Percentiles rank a stretch among this genome's conserved stretches.
Evolutionary conservation across 2,113 vertebrate species (phyloP).

Genomic region (Rhinolophus ferrumequinum): DNA sequence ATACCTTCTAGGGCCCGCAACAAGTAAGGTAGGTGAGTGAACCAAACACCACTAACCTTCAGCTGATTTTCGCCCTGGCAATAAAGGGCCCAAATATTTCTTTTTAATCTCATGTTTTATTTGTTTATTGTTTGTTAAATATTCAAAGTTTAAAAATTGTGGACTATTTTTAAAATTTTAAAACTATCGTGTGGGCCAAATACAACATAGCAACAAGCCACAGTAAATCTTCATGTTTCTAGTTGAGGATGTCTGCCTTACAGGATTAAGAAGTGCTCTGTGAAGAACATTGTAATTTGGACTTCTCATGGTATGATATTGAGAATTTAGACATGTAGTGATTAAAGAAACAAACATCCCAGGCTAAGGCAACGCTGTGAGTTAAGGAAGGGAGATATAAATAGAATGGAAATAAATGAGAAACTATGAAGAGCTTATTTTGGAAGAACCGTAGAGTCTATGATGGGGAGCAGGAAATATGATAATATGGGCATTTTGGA

Average conservation of each 20-base stretch:
- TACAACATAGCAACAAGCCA: neutral
- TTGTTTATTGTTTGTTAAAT: neutral
- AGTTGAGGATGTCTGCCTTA: neutral
- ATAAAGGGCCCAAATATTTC: neutral
- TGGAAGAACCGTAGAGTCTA: neutral
- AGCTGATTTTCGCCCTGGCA: neutral
- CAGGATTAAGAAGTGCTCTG: neutral
- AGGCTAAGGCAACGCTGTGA: neutral
- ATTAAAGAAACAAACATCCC: neutral
- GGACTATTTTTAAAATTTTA: neutral
- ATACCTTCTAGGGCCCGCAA: neutral
- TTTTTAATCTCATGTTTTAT: neutral
- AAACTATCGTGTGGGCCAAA: neutral
- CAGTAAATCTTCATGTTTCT: neutral
- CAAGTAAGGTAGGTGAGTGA: neutral
- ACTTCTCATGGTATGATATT: neutral
- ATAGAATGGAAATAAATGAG: neutral
- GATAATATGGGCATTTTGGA: neutral
- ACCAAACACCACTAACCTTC: neutral
- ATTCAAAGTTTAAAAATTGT: neutral
- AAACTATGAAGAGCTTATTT: neutral
- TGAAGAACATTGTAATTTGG: neutral
- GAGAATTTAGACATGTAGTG: neutral
- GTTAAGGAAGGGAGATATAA: neutral
- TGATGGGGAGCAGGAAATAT: neutral